Evolutionary conservation across 2,113 vertebrate genomes (phyloP).

Genomic region (Brachyhypopomus occidentalis): DNA sequence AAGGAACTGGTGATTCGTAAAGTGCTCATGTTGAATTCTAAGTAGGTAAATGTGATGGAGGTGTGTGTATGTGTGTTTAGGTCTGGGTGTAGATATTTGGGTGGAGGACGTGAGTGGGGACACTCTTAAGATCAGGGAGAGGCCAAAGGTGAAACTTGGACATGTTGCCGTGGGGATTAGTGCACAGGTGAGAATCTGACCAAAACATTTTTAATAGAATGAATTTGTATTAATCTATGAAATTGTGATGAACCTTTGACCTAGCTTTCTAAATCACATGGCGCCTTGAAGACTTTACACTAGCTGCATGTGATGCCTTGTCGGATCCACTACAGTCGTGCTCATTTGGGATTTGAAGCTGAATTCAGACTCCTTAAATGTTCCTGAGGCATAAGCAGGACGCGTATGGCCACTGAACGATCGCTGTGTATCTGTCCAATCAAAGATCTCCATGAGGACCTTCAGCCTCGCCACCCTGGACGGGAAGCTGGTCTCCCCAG

Average conservation of each 20-base stretch:
- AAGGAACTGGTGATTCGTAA: not conserved
- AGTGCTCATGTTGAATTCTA: not conserved
- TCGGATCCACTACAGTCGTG: no score
- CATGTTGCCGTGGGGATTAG: constrained; percentile 92
- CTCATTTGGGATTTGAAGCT: no score
- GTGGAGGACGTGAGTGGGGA: constrained; percentile 87
- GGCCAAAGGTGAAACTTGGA: constrained; percentile 84
- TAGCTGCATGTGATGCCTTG: no score
- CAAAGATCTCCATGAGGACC: constrained; percentile 81
- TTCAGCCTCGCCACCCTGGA: constrained; percentile 90
- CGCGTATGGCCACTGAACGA: not conserved
- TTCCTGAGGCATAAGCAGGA: not conserved
- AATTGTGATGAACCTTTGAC: no score
- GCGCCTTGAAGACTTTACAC: no score
- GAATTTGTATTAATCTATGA: no score
- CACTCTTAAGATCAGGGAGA: constrained; percentile 89
- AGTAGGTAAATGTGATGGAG: not conserved
- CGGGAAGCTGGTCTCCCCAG: constrained; percentile 78
- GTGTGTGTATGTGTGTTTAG: not conserved
- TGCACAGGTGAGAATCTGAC: constrained; percentile 81
- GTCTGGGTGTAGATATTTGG: constrained; percentile 87
- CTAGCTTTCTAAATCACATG: no score
- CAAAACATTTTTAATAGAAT: no score
- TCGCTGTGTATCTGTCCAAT: not conserved
- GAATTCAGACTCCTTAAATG: no score